A percentile compares a stretch with the other conserved stretches of the same genome.
Evolutionary conservation across 37 sponge, comb jelly and placozoan genomes (phyloP).

Genomic region (Mnemiopsis leidyi): DNA sequence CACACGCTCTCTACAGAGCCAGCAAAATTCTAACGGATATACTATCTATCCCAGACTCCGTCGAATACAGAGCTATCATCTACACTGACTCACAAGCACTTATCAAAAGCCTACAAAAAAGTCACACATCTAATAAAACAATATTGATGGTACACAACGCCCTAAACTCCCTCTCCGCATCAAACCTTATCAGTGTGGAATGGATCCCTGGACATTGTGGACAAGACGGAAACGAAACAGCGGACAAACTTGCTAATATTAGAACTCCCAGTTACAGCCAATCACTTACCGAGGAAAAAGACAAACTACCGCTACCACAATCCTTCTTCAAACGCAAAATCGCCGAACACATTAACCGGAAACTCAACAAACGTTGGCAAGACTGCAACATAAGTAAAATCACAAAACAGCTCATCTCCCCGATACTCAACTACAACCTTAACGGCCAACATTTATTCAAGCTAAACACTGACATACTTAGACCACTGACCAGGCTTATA

Average conservation of each 20-base stretch:
- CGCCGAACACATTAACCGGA: neutral
- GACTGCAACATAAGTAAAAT: neutral
- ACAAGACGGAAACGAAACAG: too few species aligned
- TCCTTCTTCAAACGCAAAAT: neutral
- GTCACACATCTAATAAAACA: neutral
- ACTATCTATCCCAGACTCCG: neutral
- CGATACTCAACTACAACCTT: neutral
- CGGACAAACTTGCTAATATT: neutral
- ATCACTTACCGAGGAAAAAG: too few species aligned
- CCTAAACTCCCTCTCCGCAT: neutral
- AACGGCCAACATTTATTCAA: too few species aligned
- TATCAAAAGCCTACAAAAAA: neutral
- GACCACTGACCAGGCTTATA: constrained; percentile 20
- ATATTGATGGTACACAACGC: neutral
- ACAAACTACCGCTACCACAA: neutral
- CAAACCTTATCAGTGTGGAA: neutral
- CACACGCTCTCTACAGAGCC: neutral
- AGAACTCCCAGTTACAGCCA: neutral
- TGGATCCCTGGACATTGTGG: constrained; percentile 32
- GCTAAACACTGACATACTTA: too few species aligned
- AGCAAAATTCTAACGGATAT: neutral
- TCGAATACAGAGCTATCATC: neutral
- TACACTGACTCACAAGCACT: constrained; percentile 38
- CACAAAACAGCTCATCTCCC: neutral
- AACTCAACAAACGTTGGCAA: neutral